Conservation (phyloP, 2,113 vertebrate species). For the Anolis sagrei region DNA sequence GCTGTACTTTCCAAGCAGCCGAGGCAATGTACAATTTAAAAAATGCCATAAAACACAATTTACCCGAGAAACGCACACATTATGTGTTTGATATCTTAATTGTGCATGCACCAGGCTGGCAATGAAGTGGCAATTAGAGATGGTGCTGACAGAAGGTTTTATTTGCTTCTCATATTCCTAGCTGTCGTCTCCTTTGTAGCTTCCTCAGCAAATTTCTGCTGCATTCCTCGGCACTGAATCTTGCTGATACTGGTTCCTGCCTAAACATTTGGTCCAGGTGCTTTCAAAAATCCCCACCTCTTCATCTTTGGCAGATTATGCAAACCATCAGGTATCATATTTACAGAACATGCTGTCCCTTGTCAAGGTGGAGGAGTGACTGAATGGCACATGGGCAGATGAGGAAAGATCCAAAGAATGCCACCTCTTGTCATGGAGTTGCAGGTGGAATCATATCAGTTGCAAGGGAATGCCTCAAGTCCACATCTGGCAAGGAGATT, state of each 20-base stretch:
- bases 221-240: neutral
- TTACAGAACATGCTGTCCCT: conserved; percentile 12
- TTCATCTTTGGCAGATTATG: neutral
- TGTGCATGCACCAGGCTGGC: too few relatives aligned
- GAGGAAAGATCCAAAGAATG: neutral
- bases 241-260: neutral
- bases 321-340: conserved; percentile 18
- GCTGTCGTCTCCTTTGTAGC: conserved; percentile 1
- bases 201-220: conserved; percentile 34
- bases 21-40: too few relatives aligned
- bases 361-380: neutral
- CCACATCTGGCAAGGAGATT: neutral
- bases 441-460: neutral
- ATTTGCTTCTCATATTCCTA: conserved; percentile 25
- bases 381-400: neutral
- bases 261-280: neutral
- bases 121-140: neutral
- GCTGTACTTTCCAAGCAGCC: too few relatives aligned
- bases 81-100: too few relatives aligned
- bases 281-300: neutral
- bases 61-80: too few relatives aligned
- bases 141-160: neutral
- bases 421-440: neutral
- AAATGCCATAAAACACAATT: too few relatives aligned
- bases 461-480: too few relatives aligned